Evolutionary conservation across 2,797 vertebrate species (phyloP), one percentile per base, ranked within the genome.

Genomic region (Pseudochirops cupreus): DNA sequence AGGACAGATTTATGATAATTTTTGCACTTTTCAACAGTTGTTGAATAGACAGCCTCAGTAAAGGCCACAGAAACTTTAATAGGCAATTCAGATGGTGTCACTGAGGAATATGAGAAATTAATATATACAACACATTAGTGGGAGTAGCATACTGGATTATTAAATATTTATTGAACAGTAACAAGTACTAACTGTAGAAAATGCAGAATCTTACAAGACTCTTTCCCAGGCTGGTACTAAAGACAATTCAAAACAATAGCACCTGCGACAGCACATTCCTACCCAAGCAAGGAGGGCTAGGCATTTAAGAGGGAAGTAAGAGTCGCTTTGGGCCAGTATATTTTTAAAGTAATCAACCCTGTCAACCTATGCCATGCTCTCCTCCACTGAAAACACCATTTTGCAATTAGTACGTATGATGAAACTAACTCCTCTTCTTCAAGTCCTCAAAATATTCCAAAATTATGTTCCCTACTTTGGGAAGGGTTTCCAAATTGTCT

Each of bases 401-500:
- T 33, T 53, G 46, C 55, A 93, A 87, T 97, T 56, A 96, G 13
- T n/a, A 95, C 53, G 94, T 98, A 96, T 97, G 53, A 39, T 97
- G 97, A 91, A 74, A 95, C 62, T 94, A 93, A 97, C 82, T 94
- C 93, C 58, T 93, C 97, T 96, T 97, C 92, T 96, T 89, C 96
- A 97, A 97, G 97, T 97, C 96, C 95, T 96, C 93, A 95, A 39
- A 95, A 94, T 94, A 95, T 31, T 95, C 87, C 93, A 95, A 92
- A 56, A 82, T 92, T 97, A 39, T 95, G 94, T 96, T 97, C 96
- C 67, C 93, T 87, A 58, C 91, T 94, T 74, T 4, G 53, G 31
- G 94, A 98, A 97, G 96, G 92, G 98, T 97, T 98, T 98, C 94
- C 95, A 97, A 94, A 98, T 97, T 96, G 97, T 98, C 97, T 96